These are phyloP conservation scores for Eurystomus glaucurus DNA, from an alignment of 2,797 vertebrate species.

Conservation along the genomic window DNA sequence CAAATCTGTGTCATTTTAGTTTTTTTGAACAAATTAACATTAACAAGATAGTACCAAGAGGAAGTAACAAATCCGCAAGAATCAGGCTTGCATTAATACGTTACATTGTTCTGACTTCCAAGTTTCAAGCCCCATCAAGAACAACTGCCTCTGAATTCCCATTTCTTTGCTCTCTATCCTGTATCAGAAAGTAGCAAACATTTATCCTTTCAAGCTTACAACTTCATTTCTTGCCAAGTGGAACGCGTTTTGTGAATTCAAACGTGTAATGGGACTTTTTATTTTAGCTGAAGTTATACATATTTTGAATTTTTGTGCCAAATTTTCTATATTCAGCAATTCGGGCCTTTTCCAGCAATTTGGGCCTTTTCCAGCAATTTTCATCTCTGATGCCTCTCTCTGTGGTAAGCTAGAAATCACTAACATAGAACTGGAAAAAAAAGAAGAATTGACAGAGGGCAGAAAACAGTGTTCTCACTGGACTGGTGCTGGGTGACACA, in stretches of 20 bases:
- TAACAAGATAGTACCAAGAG: background rate
- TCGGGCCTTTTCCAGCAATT: background rate
- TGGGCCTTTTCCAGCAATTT: background rate
- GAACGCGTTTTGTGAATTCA: background rate
- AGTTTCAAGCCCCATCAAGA: background rate
- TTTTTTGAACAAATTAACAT: background rate
- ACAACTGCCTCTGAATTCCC: background rate
- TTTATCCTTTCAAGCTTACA: background rate
- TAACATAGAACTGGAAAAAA: background rate
- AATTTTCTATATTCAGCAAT: background rate
- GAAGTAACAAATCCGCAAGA: background rate
- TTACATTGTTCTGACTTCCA: background rate
- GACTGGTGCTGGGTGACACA: background rate
- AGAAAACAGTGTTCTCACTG: background rate
- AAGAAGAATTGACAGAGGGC: background rate
- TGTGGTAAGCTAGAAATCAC: background rate
- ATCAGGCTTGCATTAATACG: background rate
- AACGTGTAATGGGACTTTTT: background rate
- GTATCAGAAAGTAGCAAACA: background rate
- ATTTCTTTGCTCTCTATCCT: background rate
- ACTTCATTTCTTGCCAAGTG: background rate
- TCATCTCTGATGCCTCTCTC: background rate
- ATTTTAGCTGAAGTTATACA: background rate
- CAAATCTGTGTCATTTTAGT: background rate
- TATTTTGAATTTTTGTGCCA: background rate